phyloP scores from a whole-genome alignment of 2,888 invertebrate genomes.

The Torymus auratus region DNA sequence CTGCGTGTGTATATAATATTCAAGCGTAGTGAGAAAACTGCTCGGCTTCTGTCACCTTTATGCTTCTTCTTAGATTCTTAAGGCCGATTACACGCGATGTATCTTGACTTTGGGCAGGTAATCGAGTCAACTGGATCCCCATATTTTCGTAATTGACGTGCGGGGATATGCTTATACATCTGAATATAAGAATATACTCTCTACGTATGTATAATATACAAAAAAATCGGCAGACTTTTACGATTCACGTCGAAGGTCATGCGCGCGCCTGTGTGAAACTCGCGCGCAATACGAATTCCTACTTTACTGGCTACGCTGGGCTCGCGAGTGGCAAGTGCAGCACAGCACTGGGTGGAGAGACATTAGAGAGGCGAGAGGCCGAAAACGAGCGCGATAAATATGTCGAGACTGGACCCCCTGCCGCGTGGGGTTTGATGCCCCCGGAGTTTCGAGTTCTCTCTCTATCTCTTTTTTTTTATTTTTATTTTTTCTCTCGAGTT shows the following conservation, averaged over 20 bases:
- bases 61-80: background rate
- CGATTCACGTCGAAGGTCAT: no score
- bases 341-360: constrained; percentile 2
- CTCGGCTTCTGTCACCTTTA: constrained; percentile 59
- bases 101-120: constrained; percentile 26
- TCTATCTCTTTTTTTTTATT: constrained; percentile 5
- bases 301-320: constrained; percentile 48
- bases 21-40: background rate
- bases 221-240: no score
- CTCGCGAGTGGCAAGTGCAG: constrained; percentile 38
- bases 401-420: constrained; percentile 69
- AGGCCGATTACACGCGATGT: background rate
- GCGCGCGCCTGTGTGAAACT: background rate
- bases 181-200: no score
- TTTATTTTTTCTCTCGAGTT: background rate
- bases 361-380: constrained; percentile 39
- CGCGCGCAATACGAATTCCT: constrained; percentile 46
- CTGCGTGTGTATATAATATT: background rate
- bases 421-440: constrained; percentile 69
- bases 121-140: constrained; percentile 38
- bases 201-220: no score
- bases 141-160: constrained; percentile 22
- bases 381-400: constrained; percentile 75
- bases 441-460: constrained; percentile 41
- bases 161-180: background rate